Evolutionary conservation across 1,140 invertebrate species (phyloP), one percentile per base, ranked within the genome.

Genomic region (Globodera rostochiensis): DNA sequence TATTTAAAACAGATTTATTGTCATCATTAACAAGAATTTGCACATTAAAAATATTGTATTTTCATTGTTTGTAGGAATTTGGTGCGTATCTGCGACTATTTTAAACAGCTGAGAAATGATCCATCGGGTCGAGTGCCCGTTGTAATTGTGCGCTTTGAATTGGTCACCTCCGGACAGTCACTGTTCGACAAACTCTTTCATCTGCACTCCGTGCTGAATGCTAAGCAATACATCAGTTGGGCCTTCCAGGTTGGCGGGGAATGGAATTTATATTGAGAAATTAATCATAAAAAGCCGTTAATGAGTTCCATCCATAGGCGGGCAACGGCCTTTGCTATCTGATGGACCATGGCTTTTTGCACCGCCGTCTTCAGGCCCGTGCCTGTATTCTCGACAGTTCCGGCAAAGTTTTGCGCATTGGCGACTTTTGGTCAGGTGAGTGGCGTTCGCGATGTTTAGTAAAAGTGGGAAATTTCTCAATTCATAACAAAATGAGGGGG

Each of bases 161-260:
- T 46, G 66, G 66, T 76, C 19, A 36, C 6, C 15, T 76, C 45
- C 6, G 77, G 49, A 21, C 50, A 19, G 15, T 70, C 66, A 6
- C 77, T 79, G 45, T 79, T 70, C 64, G 71, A 79, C 19, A 66
- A 45, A 45, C 21, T 79, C 36, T 69, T 79, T 36, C 25, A 46
- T 0, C 70, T 15, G 45, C 64, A 76, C 19, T 57, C 50, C 73
- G 36, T 73, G 50, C 15, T 78, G 19, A 36, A n/a, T 73, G 21
- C 77, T 19, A 50, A 71, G 36, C 77, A 77, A 45, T 79, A 79
- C 64, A 74, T 79, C 64, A 74, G 36, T 25, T 79, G 77, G 77
- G 71, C 13, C n/a, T 79, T 76, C 73, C 77, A 79, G 46, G 77
- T 70, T 36, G 4, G n/a, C 21, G 21, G 9, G 21, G 47, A 8